These are phyloP conservation scores for Drosophila navojoa DNA, from an alignment of 1,140 invertebrate genomes.

Conservation along the genomic window DNA sequence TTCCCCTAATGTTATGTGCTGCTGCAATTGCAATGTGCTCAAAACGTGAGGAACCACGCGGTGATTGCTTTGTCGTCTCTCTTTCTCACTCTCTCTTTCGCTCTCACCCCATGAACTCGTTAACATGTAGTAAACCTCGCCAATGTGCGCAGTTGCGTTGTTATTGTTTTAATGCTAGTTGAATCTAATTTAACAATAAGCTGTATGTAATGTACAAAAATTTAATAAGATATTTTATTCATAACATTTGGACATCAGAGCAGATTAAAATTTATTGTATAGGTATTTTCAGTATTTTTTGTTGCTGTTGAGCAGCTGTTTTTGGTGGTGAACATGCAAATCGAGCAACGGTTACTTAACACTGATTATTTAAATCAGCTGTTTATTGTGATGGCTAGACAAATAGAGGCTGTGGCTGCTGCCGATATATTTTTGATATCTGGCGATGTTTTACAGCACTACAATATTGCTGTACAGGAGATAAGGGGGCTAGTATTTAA, in stretches of 20 bases:
- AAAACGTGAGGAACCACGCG: slow-evolving; percentile 57
- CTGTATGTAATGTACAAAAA: background rate
- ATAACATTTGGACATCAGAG: background rate
- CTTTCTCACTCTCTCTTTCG: slow-evolving; percentile 30
- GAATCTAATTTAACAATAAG: background rate
- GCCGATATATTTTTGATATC: background rate
- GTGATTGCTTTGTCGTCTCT: slow-evolving; percentile 67
- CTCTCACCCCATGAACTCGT: background rate
- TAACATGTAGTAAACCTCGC: slow-evolving; percentile 11
- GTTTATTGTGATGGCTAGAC: slow-evolving; percentile 11
- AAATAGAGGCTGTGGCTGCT: background rate
- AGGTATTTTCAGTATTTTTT: slow-evolving; percentile 12
- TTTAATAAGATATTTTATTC: slow-evolving; percentile 9
- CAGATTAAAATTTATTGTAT: background rate
- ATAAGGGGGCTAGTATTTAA: background rate
- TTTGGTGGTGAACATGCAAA: slow-evolving; percentile 1
- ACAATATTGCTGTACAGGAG: background rate
- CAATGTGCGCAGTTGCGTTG: slow-evolving; percentile 36
- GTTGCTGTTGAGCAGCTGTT: slow-evolving; percentile 23
- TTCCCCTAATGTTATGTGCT: slow-evolving; percentile 41
- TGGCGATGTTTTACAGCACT: slow-evolving; percentile 10
- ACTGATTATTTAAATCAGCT: slow-evolving; percentile 20
- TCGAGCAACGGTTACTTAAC: slow-evolving; percentile 6
- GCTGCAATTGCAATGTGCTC: slow-evolving; percentile 57
- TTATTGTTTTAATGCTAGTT: slow-evolving; percentile 2